Conservation (phyloP, 2,797 vertebrate genomes). For the Peromyscus attwateri region DNA sequence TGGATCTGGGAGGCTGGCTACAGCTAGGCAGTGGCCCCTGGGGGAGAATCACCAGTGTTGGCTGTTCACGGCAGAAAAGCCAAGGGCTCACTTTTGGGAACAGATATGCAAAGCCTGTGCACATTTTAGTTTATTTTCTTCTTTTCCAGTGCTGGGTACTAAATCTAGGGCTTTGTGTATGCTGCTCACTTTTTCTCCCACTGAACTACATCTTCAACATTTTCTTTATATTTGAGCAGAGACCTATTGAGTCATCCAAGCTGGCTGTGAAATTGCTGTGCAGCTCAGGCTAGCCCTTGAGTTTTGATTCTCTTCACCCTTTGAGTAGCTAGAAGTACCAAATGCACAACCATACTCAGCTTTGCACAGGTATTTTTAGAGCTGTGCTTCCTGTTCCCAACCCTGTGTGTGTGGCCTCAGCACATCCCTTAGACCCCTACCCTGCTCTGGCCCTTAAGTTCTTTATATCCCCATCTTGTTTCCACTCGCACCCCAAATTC, state of each 20-base stretch:
- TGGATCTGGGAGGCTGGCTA: neutral
- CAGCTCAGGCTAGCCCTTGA: neutral
- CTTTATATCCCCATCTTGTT: neutral
- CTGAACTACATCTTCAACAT: neutral
- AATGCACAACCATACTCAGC: no score
- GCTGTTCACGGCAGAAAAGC: neutral
- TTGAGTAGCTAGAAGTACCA: neutral
- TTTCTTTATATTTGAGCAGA: neutral
- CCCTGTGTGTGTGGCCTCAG: neutral
- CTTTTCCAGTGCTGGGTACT: neutral
- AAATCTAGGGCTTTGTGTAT: neutral
- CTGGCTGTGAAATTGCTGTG: neutral
- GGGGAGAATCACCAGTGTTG: neutral
- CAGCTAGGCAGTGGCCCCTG: neutral
- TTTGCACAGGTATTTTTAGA: neutral
- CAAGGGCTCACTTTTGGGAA: neutral
- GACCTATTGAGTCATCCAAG: neutral
- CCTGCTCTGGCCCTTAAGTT: neutral
- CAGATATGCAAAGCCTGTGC: neutral
- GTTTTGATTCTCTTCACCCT: neutral
- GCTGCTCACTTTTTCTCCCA: neutral
- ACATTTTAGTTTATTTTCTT: neutral
- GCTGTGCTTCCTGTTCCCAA: neutral
- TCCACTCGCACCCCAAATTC: neutral
- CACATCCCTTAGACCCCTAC: rapidly evolving